Evolutionary conservation across 2,113 vertebrate genomes (phyloP).

Genomic region (Vicugna pacos): DNA sequence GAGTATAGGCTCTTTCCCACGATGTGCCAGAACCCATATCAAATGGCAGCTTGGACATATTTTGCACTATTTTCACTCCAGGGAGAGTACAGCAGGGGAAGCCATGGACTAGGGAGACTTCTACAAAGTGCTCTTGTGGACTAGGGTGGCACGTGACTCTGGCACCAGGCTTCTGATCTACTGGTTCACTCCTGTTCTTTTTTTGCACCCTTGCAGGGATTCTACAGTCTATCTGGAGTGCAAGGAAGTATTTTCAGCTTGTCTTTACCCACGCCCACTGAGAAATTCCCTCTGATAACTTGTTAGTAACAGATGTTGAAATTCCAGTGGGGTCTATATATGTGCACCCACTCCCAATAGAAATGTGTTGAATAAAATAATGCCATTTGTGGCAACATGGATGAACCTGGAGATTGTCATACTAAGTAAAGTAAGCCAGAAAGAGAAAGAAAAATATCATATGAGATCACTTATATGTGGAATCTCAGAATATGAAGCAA

Average conservation of each 20-base stretch:
- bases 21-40: background rate
- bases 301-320: constrained; percentile 67
- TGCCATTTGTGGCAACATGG: too few species aligned
- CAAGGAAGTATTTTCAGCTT: constrained; percentile 51
- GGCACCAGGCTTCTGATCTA: background rate
- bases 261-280: constrained; percentile 9
- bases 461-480: too few species aligned
- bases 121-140: background rate
- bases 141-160: background rate
- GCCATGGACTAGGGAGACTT: background rate
- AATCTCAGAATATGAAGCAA: too few species aligned
- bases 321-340: background rate
- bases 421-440: too few species aligned
- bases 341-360: background rate
- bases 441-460: too few species aligned
- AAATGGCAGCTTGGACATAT: background rate
- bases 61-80: background rate
- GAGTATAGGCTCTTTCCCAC: background rate
- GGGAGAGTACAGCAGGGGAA: background rate
- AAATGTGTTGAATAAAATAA: background rate
- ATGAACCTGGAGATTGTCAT: too few species aligned
- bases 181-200: background rate
- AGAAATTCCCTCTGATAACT: constrained; percentile 62
- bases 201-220: constrained; percentile 10
- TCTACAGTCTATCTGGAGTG: constrained; percentile 26